phyloP scores from a whole-genome alignment of 2,113 vertebrate species.

The Gallinago paraguaiae region DNA sequence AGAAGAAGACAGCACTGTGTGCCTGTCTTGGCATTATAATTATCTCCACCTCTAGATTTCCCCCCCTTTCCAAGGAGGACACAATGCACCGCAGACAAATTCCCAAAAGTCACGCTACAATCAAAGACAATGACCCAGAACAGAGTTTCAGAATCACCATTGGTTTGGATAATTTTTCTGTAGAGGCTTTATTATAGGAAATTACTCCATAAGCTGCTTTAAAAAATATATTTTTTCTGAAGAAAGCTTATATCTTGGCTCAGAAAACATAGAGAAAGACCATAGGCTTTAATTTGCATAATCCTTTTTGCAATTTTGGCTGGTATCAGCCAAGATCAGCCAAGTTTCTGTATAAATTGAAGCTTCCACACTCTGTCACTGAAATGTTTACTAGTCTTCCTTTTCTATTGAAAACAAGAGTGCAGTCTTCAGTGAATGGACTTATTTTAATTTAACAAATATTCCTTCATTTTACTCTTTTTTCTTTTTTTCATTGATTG shows the following conservation, averaged over 20 bases:
- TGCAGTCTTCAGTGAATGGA: not conserved
- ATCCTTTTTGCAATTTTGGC: not conserved
- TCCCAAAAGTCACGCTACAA: not conserved
- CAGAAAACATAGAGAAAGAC: not conserved
- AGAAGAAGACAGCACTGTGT: not conserved
- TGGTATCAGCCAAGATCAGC: not conserved
- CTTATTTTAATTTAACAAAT: not conserved
- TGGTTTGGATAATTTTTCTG: not conserved
- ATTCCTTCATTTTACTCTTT: not conserved
- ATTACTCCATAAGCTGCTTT: not conserved
- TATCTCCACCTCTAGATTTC: not conserved
- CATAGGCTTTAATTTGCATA: not conserved
- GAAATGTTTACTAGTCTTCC: not conserved
- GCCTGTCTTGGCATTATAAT: not conserved
- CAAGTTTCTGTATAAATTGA: not conserved
- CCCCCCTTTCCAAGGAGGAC: not conserved
- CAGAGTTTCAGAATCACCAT: not conserved
- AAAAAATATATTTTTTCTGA: not conserved
- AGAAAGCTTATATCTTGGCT: not conserved
- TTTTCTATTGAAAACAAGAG: not conserved
- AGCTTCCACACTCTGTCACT: not conserved
- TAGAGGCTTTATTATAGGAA: not conserved
- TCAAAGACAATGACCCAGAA: not conserved
- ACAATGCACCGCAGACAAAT: not conserved
- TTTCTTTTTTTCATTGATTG: not conserved